Percentiles rank a stretch among this genome's conserved stretches.
These are phyloP conservation scores for Alentia gelatinosa DNA, from an alignment of 2,888 invertebrate species.

Conservation along the genomic window DNA sequence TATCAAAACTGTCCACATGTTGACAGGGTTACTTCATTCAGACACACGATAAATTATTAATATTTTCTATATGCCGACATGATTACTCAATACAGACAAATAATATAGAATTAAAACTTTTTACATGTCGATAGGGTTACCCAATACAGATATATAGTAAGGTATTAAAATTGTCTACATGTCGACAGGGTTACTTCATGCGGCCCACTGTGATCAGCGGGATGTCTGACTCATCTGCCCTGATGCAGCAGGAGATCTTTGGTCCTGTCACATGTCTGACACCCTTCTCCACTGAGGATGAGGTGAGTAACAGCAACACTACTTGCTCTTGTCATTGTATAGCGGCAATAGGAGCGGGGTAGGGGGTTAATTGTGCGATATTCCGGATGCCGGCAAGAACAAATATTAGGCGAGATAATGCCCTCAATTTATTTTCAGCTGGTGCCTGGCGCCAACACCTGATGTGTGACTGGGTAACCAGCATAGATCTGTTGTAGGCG, in stretches of 20 bases:
- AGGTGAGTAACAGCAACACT: too few species aligned
- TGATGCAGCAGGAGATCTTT: constrained; percentile 84
- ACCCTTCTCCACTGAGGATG: constrained; percentile 80
- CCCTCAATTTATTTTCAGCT: too few species aligned
- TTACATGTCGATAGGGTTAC: neutral
- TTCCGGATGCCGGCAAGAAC: too few species aligned
- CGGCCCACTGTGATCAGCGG: constrained; percentile 81
- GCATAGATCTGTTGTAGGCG: too few species aligned
- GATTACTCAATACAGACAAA: too few species aligned
- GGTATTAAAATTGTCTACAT: constrained; percentile 5
- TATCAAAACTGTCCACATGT: too few species aligned
- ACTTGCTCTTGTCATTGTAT: neutral
- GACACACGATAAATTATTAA: too few species aligned
- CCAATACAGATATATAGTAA: neutral
- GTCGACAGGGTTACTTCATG: constrained; percentile 82
- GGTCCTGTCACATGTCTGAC: constrained; percentile 83
- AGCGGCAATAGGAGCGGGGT: neutral
- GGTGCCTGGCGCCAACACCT: too few species aligned
- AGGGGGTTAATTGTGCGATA: neutral
- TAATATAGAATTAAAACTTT: neutral
- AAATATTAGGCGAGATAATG: too few species aligned
- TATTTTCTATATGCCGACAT: too few species aligned
- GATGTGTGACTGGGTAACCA: too few species aligned
- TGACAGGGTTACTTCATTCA: too few species aligned
- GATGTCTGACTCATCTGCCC: constrained; percentile 79